Percentiles rank a stretch among this genome's conserved stretches.
phyloP scores from a whole-genome alignment of 2,888 invertebrate genomes.

The Drosophila ezoana region DNA sequence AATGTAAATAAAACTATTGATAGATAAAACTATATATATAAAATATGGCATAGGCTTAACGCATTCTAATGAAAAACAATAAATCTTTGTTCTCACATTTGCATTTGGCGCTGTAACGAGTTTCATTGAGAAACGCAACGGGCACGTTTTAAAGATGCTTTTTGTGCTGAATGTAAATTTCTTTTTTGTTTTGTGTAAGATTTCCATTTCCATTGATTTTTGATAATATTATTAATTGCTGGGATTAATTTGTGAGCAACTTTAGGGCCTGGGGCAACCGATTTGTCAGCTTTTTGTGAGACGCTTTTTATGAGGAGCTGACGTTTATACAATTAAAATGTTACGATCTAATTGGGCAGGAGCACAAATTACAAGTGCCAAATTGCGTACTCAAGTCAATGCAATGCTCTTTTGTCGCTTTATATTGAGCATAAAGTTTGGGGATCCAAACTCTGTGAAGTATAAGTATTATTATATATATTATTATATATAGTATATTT shows the following conservation, averaged over 20 bases:
- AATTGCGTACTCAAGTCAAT: conserved; percentile 20
- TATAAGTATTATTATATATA: no score
- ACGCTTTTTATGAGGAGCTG: conserved; percentile 3
- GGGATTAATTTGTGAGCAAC: conserved; percentile 14
- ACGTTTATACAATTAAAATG: conserved; percentile 15
- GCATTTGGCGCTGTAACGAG: conserved; percentile 59
- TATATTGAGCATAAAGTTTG: no score
- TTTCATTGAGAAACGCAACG: conserved; percentile 53
- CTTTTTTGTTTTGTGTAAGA: conserved; percentile 20
- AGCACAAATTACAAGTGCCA: background rate
- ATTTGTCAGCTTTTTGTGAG: conserved; percentile 32
- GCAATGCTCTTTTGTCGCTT: background rate
- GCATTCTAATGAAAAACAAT: conserved; percentile 55
- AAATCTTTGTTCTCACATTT: conserved; percentile 51
- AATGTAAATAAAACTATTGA: background rate
- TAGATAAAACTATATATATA: background rate
- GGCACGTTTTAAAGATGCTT: conserved; percentile 27
- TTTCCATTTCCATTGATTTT: conserved; percentile 30
- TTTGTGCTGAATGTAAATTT: conserved; percentile 2
- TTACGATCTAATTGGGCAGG: conserved; percentile 29
- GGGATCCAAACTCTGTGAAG: no score
- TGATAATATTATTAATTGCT: conserved; percentile 50
- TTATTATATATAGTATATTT: no score
- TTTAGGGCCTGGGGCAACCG: conserved; percentile 20
- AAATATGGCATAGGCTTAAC: conserved; percentile 23